Evolutionary conservation across 2,888 invertebrate species (phyloP).

Genomic region (Lasioglossum zephyrum): DNA sequence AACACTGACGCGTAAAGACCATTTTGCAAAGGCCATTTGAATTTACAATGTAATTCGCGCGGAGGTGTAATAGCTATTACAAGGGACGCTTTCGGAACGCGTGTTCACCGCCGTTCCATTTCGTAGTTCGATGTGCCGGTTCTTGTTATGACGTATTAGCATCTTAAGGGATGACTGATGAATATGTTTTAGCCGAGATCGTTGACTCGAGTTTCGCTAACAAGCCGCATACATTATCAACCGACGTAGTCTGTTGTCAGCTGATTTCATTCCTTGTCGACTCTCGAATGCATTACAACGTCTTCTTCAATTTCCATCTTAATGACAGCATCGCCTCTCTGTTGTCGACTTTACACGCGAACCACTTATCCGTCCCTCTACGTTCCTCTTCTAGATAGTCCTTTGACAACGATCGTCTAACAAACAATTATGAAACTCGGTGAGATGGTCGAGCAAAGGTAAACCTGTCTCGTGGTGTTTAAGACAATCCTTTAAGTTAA

Average conservation of each 20-base stretch:
- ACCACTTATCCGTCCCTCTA: neutral
- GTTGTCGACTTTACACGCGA: neutral
- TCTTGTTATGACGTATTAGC: neutral
- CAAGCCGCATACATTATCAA: constrained; percentile 14
- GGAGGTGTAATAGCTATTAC: neutral
- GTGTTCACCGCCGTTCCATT: neutral
- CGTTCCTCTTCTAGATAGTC: neutral
- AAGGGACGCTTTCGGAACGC: neutral
- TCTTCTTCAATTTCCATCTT: constrained; percentile 18
- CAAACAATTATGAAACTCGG: neutral
- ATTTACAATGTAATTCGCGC: constrained; percentile 4
- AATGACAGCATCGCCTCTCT: neutral
- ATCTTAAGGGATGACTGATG: constrained; percentile 15
- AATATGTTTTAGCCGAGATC: constrained; percentile 11
- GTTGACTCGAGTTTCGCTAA: constrained; percentile 15
- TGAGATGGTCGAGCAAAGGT: neutral
- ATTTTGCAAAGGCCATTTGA: neutral
- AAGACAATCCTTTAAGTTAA: neutral
- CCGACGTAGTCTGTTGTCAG: constrained; percentile 7
- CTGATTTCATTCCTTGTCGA: constrained; percentile 8
- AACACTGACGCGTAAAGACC: neutral
- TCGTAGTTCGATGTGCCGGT: neutral
- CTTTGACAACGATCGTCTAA: neutral
- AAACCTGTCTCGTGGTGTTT: neutral
- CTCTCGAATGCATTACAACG: constrained; percentile 6